A percentile compares a stretch with the other conserved stretches of the same genome.
Evolutionary conservation across 1,140 invertebrate species (phyloP).

Genomic region (Psix sp.): DNA sequence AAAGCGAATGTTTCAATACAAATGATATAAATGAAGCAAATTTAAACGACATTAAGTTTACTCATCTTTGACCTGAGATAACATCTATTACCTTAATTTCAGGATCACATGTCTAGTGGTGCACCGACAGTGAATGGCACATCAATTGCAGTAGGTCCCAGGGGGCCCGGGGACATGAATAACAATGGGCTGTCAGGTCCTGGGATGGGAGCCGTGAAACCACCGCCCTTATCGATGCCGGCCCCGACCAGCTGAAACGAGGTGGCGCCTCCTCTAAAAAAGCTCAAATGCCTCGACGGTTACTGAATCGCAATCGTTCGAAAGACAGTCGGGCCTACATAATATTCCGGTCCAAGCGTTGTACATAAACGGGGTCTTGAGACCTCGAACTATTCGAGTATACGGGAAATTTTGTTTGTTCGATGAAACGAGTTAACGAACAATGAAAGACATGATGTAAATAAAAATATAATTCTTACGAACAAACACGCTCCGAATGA

Average conservation of each 20-base stretch:
- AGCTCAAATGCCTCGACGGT: conserved; percentile 75
- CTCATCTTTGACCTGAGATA: too few species aligned
- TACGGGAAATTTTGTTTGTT: conserved; percentile 36
- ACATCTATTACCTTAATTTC: conserved; percentile 45
- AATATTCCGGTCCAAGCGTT: conserved; percentile 17
- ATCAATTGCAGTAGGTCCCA: conserved; percentile 66
- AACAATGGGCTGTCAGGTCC: conserved; percentile 75
- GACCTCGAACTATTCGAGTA: conserved; percentile 36
- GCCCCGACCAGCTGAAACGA: conserved; percentile 77
- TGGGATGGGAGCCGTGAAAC: conserved; percentile 73
- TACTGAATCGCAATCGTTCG: conserved; percentile 68
- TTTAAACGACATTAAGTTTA: too few species aligned
- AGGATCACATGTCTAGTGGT: conserved; percentile 74
- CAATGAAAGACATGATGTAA: too few species aligned
- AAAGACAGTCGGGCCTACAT: not conserved
- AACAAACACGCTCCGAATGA: conserved; percentile 43
- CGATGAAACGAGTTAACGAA: too few species aligned
- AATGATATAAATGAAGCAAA: too few species aligned
- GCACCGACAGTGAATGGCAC: conserved; percentile 72
- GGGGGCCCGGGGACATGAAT: conserved; percentile 75
- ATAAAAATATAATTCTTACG: too few species aligned
- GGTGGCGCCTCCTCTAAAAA: conserved; percentile 72
- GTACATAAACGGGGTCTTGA: conserved; percentile 39
- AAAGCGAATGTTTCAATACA: too few species aligned
- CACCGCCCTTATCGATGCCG: conserved; percentile 74